A percentile compares a stretch with the other conserved stretches of the same genome.
phyloP scores from a whole-genome alignment of 2,888 invertebrate species.

The Tanytarsus gracilentus region DNA sequence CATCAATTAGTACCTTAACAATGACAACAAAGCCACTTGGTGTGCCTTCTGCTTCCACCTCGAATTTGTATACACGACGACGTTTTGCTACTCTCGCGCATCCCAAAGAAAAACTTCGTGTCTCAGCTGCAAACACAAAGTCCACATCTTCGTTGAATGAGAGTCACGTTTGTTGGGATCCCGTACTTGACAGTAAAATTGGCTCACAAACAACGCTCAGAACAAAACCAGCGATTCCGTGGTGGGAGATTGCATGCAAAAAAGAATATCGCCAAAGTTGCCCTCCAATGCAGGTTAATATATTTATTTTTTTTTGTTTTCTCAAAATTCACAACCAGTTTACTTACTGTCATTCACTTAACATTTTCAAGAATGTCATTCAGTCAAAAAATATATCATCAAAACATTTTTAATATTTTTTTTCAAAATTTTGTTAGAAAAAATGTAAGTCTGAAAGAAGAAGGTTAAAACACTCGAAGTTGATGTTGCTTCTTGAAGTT shows the following conservation, averaged over 20 bases:
- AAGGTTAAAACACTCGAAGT: neutral
- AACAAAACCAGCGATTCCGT: slow-evolving; percentile 65
- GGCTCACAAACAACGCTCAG: slow-evolving; percentile 58
- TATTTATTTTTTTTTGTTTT: slow-evolving; percentile 14
- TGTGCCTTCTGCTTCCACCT: slow-evolving; percentile 20
- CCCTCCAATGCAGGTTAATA: slow-evolving; percentile 58
- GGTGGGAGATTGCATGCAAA: slow-evolving; percentile 81
- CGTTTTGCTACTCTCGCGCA: slow-evolving; percentile 30
- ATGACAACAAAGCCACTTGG: slow-evolving; percentile 22
- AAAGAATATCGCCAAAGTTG: slow-evolving; percentile 70
- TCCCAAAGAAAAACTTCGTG: slow-evolving; percentile 29
- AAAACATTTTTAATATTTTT: too few species aligned
- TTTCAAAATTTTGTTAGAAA: too few species aligned
- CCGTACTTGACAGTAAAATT: slow-evolving; percentile 53
- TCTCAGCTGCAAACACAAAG: slow-evolving; percentile 1
- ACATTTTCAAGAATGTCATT: neutral
- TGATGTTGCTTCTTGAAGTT: neutral
- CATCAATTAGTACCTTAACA: slow-evolving; percentile 24
- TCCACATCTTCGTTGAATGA: slow-evolving; percentile 19
- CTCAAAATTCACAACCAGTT: slow-evolving; percentile 19
- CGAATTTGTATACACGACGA: slow-evolving; percentile 22
- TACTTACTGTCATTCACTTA: neutral
- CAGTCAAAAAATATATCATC: neutral
- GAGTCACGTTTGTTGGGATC: slow-evolving; percentile 39
- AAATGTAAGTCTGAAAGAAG: neutral